Base-by-base conservation (phyloP, 2,888 invertebrate genomes). In the Lasioglossum leucozonium region DNA sequence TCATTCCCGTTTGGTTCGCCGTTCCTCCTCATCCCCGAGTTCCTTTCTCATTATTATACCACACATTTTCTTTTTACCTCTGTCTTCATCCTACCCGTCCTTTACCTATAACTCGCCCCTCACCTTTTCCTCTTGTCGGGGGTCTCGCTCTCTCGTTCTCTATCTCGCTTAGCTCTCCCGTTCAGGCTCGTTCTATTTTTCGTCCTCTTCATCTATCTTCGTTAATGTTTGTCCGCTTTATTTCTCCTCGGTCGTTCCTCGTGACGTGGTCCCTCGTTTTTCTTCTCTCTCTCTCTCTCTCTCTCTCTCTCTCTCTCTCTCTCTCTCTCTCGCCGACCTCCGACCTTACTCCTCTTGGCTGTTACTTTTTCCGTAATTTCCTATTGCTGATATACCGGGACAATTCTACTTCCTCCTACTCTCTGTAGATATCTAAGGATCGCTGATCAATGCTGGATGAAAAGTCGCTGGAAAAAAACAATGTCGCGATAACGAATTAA, bases 221-320 rank as follows among this genome's bases (percentile, higher is more conserved):
- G 84, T 83, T 84, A 84, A 79, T 73, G 79, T 85, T 84, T 85
- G 76, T 77, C 77, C 84, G 84, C 84, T 84, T 84, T 84, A 84
- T 84, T 84, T 84, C 84, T 83, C 67, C 40, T 62, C 72, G 84
- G 58, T 71, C 84, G 77, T 83, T 34, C 77, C 77, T 84, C 77
- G 73, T 77, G 77, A 73, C 84, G 73, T 34, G 42, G 34, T 77
- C 76, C 69, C 73, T 84, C 84, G 84, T 84, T 84, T 84, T 77
- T 84, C 84, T 84, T 77, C 84, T 71, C 47, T 69, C 22, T 26
- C 81, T n/a, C n/a, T n/a, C n/a, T n/a, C n/a, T n/a, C n/a, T n/a
- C n/a, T n/a, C n/a, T n/a, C n/a, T n/a, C n/a, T n/a, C n/a, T n/a
- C n/a, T n/a, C n/a, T n/a, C n/a, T n/a, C n/a, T n/a, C n/a, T n/a